These are phyloP conservation scores for Alouatta palliata DNA, from an alignment of 2,113 vertebrate genomes.

Conservation along the genomic window DNA sequence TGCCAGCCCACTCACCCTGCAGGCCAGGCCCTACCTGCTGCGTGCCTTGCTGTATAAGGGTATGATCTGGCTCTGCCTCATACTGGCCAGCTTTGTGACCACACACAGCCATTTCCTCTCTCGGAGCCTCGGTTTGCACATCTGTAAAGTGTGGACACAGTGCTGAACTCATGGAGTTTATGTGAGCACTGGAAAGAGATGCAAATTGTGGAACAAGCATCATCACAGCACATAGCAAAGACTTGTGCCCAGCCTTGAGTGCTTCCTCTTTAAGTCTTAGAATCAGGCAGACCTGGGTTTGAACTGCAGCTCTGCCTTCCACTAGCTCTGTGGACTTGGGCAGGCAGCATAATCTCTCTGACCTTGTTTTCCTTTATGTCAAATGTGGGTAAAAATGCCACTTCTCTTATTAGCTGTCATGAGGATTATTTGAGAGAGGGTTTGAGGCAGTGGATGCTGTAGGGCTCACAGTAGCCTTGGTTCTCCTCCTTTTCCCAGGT, in stretches of 20 bases:
- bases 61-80: not conserved
- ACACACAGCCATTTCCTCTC: too few species aligned
- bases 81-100: not conserved
- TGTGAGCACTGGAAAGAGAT: not conserved
- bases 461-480: rapidly evolving
- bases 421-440: not conserved
- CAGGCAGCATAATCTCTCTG: not conserved
- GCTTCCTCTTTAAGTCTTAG: not conserved
- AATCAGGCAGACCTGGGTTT: not conserved
- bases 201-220: rapidly evolving
- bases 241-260: too few species aligned
- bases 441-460: not conserved
- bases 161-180: not conserved
- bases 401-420: not conserved
- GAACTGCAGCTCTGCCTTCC: not conserved
- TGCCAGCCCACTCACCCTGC: too few species aligned
- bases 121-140: not conserved
- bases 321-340: not conserved
- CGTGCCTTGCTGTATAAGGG: rapidly evolving
- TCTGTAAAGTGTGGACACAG: not conserved
- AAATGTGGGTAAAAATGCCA: not conserved
- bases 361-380: not conserved
- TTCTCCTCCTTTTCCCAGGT: not conserved
- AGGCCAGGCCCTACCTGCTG: not conserved
- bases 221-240: rapidly evolving